Evolutionary conservation across 2,888 invertebrate genomes (phyloP).

Genomic region (Xiphydria camelus): DNA sequence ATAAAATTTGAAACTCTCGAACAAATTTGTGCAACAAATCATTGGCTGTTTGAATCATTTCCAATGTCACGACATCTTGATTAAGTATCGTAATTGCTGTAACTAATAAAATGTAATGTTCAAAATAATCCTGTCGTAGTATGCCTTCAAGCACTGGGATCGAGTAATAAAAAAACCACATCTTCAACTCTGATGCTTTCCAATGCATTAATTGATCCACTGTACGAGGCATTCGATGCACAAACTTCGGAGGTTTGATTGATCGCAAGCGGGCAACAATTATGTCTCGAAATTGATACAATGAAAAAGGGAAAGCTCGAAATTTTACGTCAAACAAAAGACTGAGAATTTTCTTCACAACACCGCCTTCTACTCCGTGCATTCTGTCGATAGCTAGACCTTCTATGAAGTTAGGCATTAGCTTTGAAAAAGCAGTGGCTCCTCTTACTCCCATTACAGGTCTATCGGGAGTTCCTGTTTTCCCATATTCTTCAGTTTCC

Average conservation of each 20-base stretch:
- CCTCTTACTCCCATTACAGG: slow-evolving; percentile 19
- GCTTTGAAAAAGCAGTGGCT: slow-evolving; percentile 9
- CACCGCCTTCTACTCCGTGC: slow-evolving; percentile 18
- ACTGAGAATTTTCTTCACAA: slow-evolving; percentile 12
- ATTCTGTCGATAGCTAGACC: slow-evolving; percentile 18
- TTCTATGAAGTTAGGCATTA: slow-evolving; percentile 22
- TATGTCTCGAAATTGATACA: slow-evolving; percentile 9
- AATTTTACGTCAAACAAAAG: slow-evolving; percentile 13
- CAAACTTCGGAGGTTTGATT: slow-evolving; percentile 19
- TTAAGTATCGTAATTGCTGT: slow-evolving; percentile 12
- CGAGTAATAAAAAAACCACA: slow-evolving; percentile 20
- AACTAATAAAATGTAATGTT: slow-evolving; percentile 11
- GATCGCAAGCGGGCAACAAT: slow-evolving; percentile 7
- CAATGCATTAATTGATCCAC: slow-evolving; percentile 14
- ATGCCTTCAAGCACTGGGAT: slow-evolving; percentile 15
- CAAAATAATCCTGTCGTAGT: slow-evolving; percentile 16
- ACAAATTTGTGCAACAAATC: slow-evolving; percentile 19
- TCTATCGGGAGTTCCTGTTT: not conserved
- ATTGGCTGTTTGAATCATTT: slow-evolving; percentile 3
- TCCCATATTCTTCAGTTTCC: slow-evolving; percentile 7
- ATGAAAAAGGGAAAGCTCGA: slow-evolving; percentile 10
- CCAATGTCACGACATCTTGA: slow-evolving; percentile 4
- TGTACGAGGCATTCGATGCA: slow-evolving; percentile 16
- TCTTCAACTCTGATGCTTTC: slow-evolving; percentile 21
- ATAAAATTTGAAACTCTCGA: slow-evolving; percentile 17